Conservation (phyloP, 2,113 vertebrate genomes). For the Notechis scutatus region DNA sequence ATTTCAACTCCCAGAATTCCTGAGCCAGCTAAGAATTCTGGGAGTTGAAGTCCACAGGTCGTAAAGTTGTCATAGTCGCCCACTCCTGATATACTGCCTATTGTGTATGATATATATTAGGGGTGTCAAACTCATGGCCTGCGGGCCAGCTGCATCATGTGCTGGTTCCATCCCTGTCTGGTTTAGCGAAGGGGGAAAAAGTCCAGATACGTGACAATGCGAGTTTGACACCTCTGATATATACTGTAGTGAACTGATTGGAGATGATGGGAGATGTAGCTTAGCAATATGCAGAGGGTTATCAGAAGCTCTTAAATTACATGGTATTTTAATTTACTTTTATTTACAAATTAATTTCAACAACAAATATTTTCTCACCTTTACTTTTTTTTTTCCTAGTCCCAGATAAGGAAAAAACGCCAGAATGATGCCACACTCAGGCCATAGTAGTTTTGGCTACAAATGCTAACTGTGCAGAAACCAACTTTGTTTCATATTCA, state of each 20-base stretch:
- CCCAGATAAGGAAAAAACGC: constrained; percentile 16
- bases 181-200: too few relatives aligned
- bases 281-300: neutral
- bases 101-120: neutral
- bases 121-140: too few relatives aligned
- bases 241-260: neutral
- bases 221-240: neutral
- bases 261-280: neutral
- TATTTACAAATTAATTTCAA: neutral
- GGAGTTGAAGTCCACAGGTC: neutral
- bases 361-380: neutral
- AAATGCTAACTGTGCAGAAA: neutral
- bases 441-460: neutral
- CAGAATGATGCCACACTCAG: neutral
- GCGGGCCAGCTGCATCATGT: too few relatives aligned
- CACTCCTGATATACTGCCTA: neutral
- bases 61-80: neutral
- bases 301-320: too few relatives aligned
- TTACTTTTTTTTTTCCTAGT: neutral
- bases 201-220: too few relatives aligned
- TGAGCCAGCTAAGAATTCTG: neutral
- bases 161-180: too few relatives aligned
- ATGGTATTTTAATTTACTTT: neutral
- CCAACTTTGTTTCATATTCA: neutral
- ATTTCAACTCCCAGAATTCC: neutral